Percentiles rank a stretch among this genome's conserved stretches.
phyloP scores from a whole-genome alignment of 2,797 vertebrate species.

The Tadarida brasiliensis region DNA sequence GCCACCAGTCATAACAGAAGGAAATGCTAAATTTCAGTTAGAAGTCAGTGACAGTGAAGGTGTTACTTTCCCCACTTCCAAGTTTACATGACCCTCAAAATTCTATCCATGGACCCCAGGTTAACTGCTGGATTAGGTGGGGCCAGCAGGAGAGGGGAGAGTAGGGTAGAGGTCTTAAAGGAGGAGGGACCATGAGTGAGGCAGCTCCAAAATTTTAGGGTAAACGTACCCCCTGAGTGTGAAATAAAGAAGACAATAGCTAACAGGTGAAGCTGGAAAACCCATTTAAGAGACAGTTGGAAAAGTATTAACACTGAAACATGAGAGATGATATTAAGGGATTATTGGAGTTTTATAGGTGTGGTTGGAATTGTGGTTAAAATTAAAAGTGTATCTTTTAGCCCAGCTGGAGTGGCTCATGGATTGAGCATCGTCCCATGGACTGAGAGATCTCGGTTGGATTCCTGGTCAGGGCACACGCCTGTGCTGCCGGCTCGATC shows the following conservation, averaged over 20 bases:
- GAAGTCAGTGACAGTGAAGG: neutral
- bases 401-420: too few species aligned
- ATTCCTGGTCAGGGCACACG: too few species aligned
- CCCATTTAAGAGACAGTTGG: neutral
- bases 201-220: neutral
- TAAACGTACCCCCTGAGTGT: neutral
- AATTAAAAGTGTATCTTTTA: neutral
- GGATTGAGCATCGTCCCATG: too few species aligned
- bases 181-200: neutral
- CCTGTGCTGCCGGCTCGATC: too few species aligned
- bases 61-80: neutral
- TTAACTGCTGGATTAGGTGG: neutral
- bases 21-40: neutral
- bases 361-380: neutral
- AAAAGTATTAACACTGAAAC: neutral
- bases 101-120: neutral
- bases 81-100: neutral
- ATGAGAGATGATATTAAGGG: neutral
- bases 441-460: too few species aligned
- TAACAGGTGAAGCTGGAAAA: neutral
- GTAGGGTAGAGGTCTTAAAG: neutral
- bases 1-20: conserved; percentile 10
- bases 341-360: neutral
- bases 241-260: neutral
- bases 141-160: neutral